Conservation (phyloP, 1,140 invertebrate genomes). For the Diorhabda elongata region DNA sequence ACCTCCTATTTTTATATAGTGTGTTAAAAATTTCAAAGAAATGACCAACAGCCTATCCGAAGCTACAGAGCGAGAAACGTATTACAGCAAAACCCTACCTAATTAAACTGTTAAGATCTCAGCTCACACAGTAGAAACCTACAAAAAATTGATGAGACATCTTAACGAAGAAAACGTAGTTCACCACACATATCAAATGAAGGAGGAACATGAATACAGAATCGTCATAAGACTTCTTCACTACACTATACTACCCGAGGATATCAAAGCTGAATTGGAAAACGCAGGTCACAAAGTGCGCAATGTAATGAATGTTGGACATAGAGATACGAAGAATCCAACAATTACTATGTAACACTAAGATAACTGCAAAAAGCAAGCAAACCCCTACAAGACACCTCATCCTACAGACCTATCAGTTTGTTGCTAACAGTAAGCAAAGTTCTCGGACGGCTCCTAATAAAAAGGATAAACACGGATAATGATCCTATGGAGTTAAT, state of each 20-base stretch:
- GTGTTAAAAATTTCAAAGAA: not conserved
- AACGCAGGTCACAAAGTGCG: constrained; percentile 27
- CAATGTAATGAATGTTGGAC: constrained; percentile 32
- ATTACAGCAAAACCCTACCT: constrained; percentile 13
- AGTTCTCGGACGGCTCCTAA: too few relatives aligned
- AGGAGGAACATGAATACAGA: constrained; percentile 17
- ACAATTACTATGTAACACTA: too few relatives aligned
- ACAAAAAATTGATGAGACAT: constrained; percentile 12
- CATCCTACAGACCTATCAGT: too few relatives aligned
- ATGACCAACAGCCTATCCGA: too few relatives aligned
- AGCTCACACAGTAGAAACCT: constrained; percentile 9
- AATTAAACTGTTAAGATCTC: constrained; percentile 20
- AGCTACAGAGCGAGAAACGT: too few relatives aligned
- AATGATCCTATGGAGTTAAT: too few relatives aligned
- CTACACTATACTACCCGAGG: constrained; percentile 2
- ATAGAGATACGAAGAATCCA: constrained; percentile 29
- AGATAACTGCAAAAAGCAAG: too few relatives aligned
- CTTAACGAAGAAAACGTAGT: constrained; percentile 13
- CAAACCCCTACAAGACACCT: too few relatives aligned
- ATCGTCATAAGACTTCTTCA: constrained; percentile 19
- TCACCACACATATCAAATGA: constrained; percentile 18
- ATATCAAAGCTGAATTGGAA: constrained; percentile 8
- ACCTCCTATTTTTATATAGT: too few relatives aligned
- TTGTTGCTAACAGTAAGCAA: too few relatives aligned
- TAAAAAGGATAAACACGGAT: too few relatives aligned